These are phyloP conservation scores for Papilio polytes DNA, from an alignment of 1,140 invertebrate genomes.

Conservation along the genomic window DNA sequence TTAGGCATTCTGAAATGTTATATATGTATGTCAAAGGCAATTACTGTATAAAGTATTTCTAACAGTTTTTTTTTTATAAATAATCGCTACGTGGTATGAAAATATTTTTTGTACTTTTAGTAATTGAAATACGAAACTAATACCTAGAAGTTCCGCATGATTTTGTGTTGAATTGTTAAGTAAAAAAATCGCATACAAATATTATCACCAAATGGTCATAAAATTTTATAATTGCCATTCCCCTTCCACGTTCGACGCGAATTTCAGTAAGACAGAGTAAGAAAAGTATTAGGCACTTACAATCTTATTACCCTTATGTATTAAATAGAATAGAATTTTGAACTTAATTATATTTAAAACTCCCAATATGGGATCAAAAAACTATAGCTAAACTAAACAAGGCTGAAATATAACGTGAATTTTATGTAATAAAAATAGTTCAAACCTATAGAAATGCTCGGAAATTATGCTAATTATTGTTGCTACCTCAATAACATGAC, in stretches of 20 bases:
- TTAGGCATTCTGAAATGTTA: slow-evolving; percentile 12
- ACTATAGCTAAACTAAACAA: neutral
- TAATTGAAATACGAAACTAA: neutral
- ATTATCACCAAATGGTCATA: neutral
- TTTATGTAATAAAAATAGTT: neutral
- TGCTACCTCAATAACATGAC: neutral
- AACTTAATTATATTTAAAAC: no score
- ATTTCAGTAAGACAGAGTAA: no score
- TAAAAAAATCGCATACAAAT: neutral
- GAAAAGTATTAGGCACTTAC: no score
- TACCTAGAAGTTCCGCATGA: neutral
- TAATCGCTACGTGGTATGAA: neutral
- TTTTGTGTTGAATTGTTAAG: neutral
- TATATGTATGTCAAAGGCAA: slow-evolving; percentile 26
- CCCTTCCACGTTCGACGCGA: neutral
- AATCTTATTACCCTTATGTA: no score
- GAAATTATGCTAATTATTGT: slow-evolving; percentile 6
- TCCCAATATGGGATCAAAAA: neutral
- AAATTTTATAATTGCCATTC: neutral
- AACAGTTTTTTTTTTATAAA: slow-evolving; percentile 7
- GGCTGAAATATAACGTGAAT: neutral
- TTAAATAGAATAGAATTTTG: no score
- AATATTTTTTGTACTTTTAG: neutral
- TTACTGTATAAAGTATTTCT: slow-evolving; percentile 21
- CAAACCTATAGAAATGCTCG: neutral